Conservation (phyloP, 2,888 invertebrate genomes). For the Troides aeacus region DNA sequence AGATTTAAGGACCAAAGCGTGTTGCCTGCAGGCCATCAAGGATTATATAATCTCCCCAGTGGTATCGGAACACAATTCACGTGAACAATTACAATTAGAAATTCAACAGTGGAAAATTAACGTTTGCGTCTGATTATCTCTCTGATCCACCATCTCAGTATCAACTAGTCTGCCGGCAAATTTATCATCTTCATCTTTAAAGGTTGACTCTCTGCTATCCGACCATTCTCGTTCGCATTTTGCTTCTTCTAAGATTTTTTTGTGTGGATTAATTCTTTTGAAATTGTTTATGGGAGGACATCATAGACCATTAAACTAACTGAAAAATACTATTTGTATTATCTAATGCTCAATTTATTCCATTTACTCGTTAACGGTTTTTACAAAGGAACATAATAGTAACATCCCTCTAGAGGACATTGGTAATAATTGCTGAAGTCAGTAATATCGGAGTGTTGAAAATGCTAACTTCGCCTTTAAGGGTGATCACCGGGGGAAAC, state of each 20-base stretch:
- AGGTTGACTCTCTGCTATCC: constrained; percentile 9
- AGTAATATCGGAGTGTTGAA: not conserved
- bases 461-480: not conserved
- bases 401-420: too few relatives aligned
- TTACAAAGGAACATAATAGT: too few relatives aligned
- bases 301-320: too few relatives aligned
- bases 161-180: not conserved
- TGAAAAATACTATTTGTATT: too few relatives aligned
- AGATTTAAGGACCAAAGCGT: not conserved
- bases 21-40: not conserved
- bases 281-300: too few relatives aligned
- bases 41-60: not conserved
- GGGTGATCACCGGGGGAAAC: not conserved
- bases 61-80: not conserved
- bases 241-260: too few relatives aligned
- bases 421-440: not conserved
- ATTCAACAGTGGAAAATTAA: not conserved
- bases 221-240: constrained; percentile 3
- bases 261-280: too few relatives aligned
- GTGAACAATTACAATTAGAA: not conserved
- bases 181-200: not conserved
- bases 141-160: not conserved
- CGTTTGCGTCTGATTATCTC: not conserved
- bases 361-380: too few relatives aligned
- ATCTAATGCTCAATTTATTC: too few relatives aligned